Evolutionary conservation across 64 coral and sea anemone species (phyloP).

Genomic region (Hydrozoanthus tunicans): DNA sequence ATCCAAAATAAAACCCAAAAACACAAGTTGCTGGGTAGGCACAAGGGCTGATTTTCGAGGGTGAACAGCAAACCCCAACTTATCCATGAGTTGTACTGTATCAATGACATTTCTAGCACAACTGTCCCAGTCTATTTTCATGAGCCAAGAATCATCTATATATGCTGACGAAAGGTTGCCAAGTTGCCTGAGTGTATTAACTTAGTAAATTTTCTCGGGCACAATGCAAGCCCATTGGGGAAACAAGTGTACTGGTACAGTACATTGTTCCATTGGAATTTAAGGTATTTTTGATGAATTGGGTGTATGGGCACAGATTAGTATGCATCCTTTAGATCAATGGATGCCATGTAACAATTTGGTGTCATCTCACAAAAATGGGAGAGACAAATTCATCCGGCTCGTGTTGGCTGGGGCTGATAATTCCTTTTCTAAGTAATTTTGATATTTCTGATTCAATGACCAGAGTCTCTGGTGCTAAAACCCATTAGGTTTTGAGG

Average conservation of each 20-base stretch:
- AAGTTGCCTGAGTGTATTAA: constrained; percentile 56
- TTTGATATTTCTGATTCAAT: constrained; percentile 61
- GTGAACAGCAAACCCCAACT: constrained; percentile 30
- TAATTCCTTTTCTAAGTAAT: constrained; percentile 65
- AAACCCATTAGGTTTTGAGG: constrained; percentile 9
- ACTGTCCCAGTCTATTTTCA: background rate
- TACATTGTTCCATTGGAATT: constrained; percentile 33
- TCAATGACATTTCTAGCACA: constrained; percentile 35
- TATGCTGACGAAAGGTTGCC: constrained; percentile 32
- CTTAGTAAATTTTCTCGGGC: constrained; percentile 20
- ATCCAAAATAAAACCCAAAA: constrained; percentile 6
- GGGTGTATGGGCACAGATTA: constrained; percentile 48
- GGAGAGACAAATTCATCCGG: constrained; percentile 44
- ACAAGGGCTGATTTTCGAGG: constrained; percentile 9
- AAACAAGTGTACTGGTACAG: constrained; percentile 63
- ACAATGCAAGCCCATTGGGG: constrained; percentile 51
- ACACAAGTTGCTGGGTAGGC: constrained; percentile 17
- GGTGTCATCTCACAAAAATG: constrained; percentile 51
- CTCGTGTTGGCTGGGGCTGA: constrained; percentile 45
- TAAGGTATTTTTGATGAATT: constrained; percentile 64
- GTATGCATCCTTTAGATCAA: constrained; percentile 58
- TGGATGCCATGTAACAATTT: constrained; percentile 61
- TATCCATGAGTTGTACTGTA: background rate
- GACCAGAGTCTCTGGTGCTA: constrained; percentile 53
- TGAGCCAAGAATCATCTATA: constrained; percentile 18